phyloP scores from a whole-genome alignment of 2,888 invertebrate genomes.

The Patella depressa region DNA sequence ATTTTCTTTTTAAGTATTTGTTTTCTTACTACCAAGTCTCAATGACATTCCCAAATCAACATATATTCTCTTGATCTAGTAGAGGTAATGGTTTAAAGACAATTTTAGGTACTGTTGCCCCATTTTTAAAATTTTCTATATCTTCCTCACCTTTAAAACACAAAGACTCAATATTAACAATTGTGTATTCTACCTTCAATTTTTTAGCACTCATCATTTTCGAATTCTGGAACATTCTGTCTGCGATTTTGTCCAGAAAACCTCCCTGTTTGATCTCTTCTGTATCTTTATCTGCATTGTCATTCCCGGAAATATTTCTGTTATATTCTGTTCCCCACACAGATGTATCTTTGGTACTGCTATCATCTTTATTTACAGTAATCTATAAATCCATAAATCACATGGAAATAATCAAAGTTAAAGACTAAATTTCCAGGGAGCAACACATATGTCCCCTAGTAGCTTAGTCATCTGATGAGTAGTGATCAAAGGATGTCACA shows the following conservation, averaged over 20 bases:
- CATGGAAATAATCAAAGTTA: too few relatives aligned
- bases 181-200: constrained; percentile 21
- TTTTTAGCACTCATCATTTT: constrained; percentile 22
- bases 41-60: too few relatives aligned
- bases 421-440: too few relatives aligned
- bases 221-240: constrained; percentile 52
- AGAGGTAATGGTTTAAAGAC: background rate
- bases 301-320: constrained; percentile 30
- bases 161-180: constrained; percentile 35
- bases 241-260: constrained; percentile 48
- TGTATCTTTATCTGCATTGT: background rate
- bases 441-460: too few relatives aligned
- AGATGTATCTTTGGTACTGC: too few relatives aligned
- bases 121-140: background rate
- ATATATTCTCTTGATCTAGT: too few relatives aligned
- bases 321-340: constrained; percentile 54
- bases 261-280: background rate
- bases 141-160: constrained; percentile 21
- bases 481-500: too few relatives aligned
- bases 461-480: too few relatives aligned
- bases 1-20: too few relatives aligned
- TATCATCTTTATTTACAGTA: too few relatives aligned
- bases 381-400: too few relatives aligned
- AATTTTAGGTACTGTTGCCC: background rate
- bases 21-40: too few relatives aligned